Evolutionary conservation across 2,113 vertebrate genomes (phyloP), one percentile per base, ranked within the genome.

Genomic region (Typhlomys cinereus): DNA sequence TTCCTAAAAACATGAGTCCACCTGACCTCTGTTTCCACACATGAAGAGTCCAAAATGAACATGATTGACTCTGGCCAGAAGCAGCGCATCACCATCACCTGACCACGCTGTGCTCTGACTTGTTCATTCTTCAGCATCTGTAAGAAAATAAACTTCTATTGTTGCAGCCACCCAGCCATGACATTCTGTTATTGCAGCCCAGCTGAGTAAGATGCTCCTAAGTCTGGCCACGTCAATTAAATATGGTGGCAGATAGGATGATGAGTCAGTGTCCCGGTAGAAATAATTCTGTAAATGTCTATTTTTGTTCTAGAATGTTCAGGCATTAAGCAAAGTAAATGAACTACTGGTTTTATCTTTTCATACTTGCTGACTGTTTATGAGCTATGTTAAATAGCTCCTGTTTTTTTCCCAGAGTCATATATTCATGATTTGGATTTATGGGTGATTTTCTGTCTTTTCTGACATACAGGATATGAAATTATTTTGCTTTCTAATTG

Each of bases 261-360:
- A 85, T 85, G 91, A 95, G 83, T 90, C 86, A 89, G 52, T 46
- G 90, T 90, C 83, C 74, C 76, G 50, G 88, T 92, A 90, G 86
- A 90, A 66, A 92, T 83, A 27, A 76, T 80, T 93, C 93, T 90
- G 67, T 88, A 75, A 69, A 20, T 76, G 41, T 79, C 57, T 92
- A 50, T 88, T 93, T 93, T 95, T 92, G 41, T 92, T 73, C 71
- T 27, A 46, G n/a, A 13, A 0, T 91, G n/a, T 73, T 71, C 83
- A 54, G 59, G 57, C 76, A 83, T 92, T 76, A 89, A 92, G 75
- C 46, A 90, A 92, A 87, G 3, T 79, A 86, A 86, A 85, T 76
- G 79, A 88, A 20, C 34, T 62, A 41, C 87, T 36, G n/a, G 39
- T 50, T 66, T 13, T 85, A 29, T 83, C 23, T 88, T 93, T 50